Evolutionary conservation across 2,888 invertebrate species (phyloP).

Genomic region (Smittia aterrima): DNA sequence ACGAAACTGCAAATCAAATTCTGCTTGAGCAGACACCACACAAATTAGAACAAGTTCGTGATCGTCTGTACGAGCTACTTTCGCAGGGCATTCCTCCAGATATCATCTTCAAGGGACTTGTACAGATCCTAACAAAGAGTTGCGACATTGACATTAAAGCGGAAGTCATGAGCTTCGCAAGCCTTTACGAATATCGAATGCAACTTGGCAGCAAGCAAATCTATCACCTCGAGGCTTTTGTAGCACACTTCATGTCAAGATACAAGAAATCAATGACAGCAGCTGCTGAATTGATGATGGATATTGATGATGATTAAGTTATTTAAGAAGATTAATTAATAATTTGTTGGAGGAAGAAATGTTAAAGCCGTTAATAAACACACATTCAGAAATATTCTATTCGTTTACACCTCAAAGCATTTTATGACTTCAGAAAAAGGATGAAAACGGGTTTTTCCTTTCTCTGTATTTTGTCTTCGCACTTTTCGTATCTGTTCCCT

Average conservation of each 20-base stretch:
- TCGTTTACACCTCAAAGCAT: no score
- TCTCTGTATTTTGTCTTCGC: no score
- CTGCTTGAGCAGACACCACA: slow-evolving; percentile 82
- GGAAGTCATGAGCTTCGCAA: slow-evolving; percentile 81
- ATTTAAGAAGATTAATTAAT: background rate
- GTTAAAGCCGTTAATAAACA: no score
- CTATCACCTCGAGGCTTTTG: slow-evolving; percentile 96
- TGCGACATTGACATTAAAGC: slow-evolving; percentile 89
- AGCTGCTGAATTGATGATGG: slow-evolving; percentile 47
- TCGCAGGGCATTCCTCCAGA: slow-evolving; percentile 92
- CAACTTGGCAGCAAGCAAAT: slow-evolving; percentile 90
- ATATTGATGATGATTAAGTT: slow-evolving; percentile 42
- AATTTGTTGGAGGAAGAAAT: no score
- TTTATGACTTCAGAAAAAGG: no score
- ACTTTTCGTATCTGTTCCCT: no score
- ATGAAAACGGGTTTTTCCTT: no score
- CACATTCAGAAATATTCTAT: no score
- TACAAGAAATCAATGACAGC: slow-evolving; percentile 71
- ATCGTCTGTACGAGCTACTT: slow-evolving; percentile 87
- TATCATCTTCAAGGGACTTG: slow-evolving; percentile 82
- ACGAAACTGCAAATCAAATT: slow-evolving; percentile 82
- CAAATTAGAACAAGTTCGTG: slow-evolving; percentile 79
- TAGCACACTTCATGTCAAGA: slow-evolving; percentile 92
- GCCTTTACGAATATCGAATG: slow-evolving; percentile 89
- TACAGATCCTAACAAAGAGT: slow-evolving; percentile 79